phyloP scores from a whole-genome alignment of 2,797 vertebrate species.

The Sylvilagus floridanus region DNA sequence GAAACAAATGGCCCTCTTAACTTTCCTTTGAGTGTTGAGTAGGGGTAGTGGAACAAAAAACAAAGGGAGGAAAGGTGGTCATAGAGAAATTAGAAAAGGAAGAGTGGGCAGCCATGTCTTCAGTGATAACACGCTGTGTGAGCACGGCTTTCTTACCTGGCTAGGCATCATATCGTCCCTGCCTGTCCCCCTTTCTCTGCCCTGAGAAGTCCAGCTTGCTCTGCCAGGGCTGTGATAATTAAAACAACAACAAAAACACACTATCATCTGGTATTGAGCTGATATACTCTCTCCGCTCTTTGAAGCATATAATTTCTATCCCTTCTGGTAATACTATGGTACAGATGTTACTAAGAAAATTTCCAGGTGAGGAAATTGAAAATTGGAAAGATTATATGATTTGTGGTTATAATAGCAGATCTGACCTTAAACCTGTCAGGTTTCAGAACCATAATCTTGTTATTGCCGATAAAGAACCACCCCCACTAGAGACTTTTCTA shows the following conservation, averaged over 20 bases:
- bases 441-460: background rate
- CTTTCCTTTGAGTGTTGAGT: conserved; percentile 16
- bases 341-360: background rate
- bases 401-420: background rate
- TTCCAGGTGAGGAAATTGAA: background rate
- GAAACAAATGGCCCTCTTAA: background rate
- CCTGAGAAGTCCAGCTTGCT: background rate
- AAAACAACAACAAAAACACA: background rate
- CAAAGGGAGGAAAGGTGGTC: background rate
- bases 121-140: background rate
- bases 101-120: background rate
- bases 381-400: background rate
- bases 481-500: background rate
- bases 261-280: background rate
- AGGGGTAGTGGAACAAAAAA: background rate
- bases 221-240: background rate
- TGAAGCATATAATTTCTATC: background rate
- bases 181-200: background rate
- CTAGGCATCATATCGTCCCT: rapidly evolving
- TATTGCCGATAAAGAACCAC: background rate
- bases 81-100: background rate
- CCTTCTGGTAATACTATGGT: background rate
- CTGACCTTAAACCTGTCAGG: background rate
- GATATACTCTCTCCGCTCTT: background rate
- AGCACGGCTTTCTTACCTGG: background rate